Evolutionary conservation across 2,113 vertebrate genomes (phyloP), one percentile per base, ranked within the genome.

Genomic region (Oceanites oceanicus): DNA sequence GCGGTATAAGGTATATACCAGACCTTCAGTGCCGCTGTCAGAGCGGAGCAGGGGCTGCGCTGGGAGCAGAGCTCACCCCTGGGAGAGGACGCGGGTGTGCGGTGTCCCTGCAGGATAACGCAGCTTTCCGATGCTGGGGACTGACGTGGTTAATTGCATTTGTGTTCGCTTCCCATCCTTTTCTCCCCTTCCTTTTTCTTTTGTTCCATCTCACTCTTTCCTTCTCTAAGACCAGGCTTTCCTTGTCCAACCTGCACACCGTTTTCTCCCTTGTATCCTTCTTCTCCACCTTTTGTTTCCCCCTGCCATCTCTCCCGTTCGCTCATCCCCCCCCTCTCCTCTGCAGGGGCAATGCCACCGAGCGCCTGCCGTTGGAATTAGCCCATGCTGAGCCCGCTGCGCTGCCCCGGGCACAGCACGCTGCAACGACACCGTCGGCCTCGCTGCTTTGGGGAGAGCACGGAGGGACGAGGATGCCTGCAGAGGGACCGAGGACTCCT

Each of bases 391-490:
- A 94, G 30, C 79, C 14, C 34, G 0, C n/a, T 0, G 67, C 10
- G 2, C 79, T 29, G 47, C 36, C 72, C 68, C 14, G 20, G 23
- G 58, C 80, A 81, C 94, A 67, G 71, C 61, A 6, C 47, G 2
- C 75, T 36, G 71, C 72, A 16, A 14, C 66, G 75, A 15, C 72
- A 22, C 44, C 2, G 0, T n/a, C 27, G 4, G 38, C 67, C 38
- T 70, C 9, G 13, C 92, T 63, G 88, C 94, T 65, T 72, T 72
- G 70, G 72, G 59, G 71, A 93, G 18, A 81, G 88, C 61, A 13
- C 52, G 17, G 86, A 79, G 90, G 30, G 96, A 90, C 17, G 15
- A 95, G 92, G 89, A 98, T 98, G 97, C 94, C 95, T 78, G 90
- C 83, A 7, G 71, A 74, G 77, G 77, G 83, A 72, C 84, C n/a